Evolutionary conservation across 1,140 invertebrate species (phyloP).

Genomic region (Calliopsis andreniformis): DNA sequence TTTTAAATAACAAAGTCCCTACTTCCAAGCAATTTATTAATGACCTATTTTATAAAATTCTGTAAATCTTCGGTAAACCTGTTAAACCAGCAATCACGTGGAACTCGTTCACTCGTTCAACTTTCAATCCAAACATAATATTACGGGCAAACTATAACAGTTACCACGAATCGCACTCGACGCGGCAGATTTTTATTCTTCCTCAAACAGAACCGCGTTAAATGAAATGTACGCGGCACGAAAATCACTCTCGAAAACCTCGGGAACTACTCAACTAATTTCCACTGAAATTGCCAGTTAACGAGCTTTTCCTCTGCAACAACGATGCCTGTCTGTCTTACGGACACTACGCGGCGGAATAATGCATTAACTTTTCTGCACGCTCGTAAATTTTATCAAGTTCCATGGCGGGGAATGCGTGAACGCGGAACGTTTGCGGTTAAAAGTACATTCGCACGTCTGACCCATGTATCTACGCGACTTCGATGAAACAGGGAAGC

Average conservation of each 20-base stretch:
- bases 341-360: background rate
- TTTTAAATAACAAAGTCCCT: no score
- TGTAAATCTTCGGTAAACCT: no score
- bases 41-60: no score
- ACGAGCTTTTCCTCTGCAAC: constrained; percentile 6
- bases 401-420: constrained; percentile 30
- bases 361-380: background rate
- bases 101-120: background rate
- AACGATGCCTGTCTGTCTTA: background rate
- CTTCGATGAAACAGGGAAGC: no score
- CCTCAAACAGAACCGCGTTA: background rate
- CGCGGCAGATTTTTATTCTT: background rate
- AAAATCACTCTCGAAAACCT: constrained; percentile 7
- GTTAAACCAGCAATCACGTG: background rate
- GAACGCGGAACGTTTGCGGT: background rate
- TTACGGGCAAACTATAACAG: background rate
- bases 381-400: constrained; percentile 27
- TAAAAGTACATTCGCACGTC: background rate
- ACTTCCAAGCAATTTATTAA: no score
- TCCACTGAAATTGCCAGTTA: constrained; percentile 4
- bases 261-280: constrained; percentile 5
- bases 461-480: no score
- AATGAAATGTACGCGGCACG: background rate
- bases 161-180: background rate
- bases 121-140: background rate